Conservation (phyloP, 2,797 vertebrate species). For the Rhincodon typus region DNA sequence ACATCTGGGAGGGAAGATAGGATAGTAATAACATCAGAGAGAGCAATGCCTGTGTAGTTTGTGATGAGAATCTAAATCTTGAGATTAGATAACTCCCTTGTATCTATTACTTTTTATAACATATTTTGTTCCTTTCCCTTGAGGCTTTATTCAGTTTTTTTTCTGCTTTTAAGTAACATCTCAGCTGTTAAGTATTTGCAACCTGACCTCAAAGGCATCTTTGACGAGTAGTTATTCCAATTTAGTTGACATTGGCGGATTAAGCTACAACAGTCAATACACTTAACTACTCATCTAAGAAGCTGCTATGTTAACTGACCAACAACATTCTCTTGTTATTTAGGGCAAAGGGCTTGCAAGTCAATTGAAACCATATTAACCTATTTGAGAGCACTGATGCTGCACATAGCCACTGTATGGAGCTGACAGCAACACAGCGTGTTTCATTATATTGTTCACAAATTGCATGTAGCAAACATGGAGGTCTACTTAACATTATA, state of each 20-base stretch:
- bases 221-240: not conserved
- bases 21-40: not conserved
- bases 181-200: too few species aligned
- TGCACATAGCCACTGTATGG: not conserved
- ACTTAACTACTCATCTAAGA: not conserved
- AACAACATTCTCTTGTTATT: not conserved
- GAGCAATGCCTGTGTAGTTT: not conserved
- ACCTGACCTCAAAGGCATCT: too few species aligned
- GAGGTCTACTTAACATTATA: not conserved
- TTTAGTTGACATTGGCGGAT: not conserved
- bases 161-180: too few species aligned
- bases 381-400: not conserved
- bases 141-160: not conserved
- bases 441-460: not conserved
- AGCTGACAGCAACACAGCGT: not conserved
- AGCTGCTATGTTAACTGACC: not conserved
- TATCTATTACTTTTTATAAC: constrained; percentile 17
- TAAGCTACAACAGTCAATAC: not conserved
- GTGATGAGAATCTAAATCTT: constrained; percentile 2
- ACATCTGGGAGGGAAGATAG: not conserved
- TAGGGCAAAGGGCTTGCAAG: not conserved
- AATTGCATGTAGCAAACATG: not conserved
- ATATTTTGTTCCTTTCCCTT: not conserved
- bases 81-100: not conserved
- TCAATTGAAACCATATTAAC: not conserved